These are phyloP conservation scores for Cliona cf. orientalis DNA, from an alignment of 37 sponge, comb jelly and placozoan species.

Conservation along the genomic window DNA sequence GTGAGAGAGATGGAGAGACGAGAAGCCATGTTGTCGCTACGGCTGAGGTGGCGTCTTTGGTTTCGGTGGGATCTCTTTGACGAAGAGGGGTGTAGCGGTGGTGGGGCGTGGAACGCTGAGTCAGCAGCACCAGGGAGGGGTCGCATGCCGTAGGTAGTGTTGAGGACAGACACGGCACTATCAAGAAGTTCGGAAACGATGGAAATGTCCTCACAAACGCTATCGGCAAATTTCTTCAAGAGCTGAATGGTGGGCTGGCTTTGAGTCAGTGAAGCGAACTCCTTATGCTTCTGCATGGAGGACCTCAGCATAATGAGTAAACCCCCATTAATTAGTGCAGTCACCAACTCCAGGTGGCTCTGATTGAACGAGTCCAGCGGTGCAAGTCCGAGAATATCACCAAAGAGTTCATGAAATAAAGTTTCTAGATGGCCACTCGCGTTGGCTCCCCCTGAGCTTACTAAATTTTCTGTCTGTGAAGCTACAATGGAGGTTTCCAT, in stretches of 20 bases:
- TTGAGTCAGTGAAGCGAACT: not conserved
- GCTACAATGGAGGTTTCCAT: not conserved
- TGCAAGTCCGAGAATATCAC: not conserved
- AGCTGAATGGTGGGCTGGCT: not conserved
- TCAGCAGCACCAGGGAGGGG: not conserved
- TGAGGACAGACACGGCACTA: not conserved
- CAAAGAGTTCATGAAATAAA: too few relatives aligned
- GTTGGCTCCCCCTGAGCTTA: too few relatives aligned
- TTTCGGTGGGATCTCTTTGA: not conserved
- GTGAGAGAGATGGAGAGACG: not conserved
- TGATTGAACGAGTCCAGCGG: constrained; percentile 29
- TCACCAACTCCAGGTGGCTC: not conserved
- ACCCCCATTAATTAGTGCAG: constrained; percentile 5
- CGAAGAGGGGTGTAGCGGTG: too few relatives aligned
- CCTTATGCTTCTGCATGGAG: not conserved
- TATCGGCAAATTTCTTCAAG: not conserved
- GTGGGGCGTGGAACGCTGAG: too few relatives aligned
- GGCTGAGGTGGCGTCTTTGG: not conserved
- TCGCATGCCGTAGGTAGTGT: not conserved
- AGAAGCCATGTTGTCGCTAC: not conserved
- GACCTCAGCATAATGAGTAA: not conserved
- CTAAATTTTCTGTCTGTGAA: not conserved
- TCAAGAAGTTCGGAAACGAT: constrained; percentile 17
- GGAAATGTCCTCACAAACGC: not conserved
- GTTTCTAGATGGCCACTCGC: too few relatives aligned